Evolutionary conservation across 1,140 invertebrate genomes (phyloP).

Genomic region (Meloidogyne floridensis): DNA sequence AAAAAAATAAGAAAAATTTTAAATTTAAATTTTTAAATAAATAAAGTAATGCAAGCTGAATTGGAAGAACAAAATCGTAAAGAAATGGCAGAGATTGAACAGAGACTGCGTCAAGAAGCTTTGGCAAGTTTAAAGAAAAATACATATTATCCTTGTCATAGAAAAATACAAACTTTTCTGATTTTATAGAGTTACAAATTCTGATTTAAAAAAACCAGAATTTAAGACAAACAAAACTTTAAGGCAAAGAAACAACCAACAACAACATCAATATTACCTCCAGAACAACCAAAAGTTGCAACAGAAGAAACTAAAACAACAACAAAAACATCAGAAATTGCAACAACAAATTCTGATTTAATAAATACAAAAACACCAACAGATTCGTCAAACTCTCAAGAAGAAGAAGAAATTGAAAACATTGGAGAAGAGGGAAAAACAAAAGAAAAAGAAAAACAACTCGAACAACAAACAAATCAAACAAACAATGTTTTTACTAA

Average conservation of each 20-base stretch:
- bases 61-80: conserved; percentile 53
- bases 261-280: neutral
- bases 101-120: conserved; percentile 40
- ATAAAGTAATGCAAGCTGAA: conserved; percentile 43
- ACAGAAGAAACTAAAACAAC: conserved; percentile 16
- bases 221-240: neutral
- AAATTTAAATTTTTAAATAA: neutral
- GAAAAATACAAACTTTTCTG: too few species aligned
- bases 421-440: conserved; percentile 5
- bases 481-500: neutral
- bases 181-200: too few species aligned
- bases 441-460: conserved; percentile 56
- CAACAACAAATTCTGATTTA: neutral
- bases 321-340: neutral
- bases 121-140: neutral
- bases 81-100: conserved; percentile 55
- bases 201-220: neutral
- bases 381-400: neutral
- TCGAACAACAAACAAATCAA: neutral
- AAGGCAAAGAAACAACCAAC: neutral
- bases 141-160: too few species aligned
- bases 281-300: neutral
- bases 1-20: neutral
- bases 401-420: conserved; percentile 5
- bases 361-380: neutral